A percentile compares a stretch with the other conserved stretches of the same genome.
Conservation (phyloP, 2,888 invertebrate genomes). For the Homarus gammarus region DNA sequence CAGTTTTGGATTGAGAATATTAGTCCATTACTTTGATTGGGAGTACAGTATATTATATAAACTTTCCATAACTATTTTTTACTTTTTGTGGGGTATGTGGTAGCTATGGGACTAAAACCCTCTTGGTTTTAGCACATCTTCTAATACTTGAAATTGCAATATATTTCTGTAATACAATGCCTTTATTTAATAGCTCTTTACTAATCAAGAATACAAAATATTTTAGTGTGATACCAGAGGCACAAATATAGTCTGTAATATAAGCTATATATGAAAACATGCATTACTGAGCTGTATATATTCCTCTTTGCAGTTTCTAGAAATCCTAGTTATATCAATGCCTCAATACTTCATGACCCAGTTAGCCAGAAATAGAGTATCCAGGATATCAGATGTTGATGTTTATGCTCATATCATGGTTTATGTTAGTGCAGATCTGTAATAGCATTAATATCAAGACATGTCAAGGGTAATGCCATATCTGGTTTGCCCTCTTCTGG, state of each 20-base stretch:
- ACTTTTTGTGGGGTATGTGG: background rate
- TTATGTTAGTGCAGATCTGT: background rate
- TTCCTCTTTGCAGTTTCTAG: background rate
- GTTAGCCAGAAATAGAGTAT: background rate
- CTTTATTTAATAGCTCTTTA: background rate
- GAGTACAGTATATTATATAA: background rate
- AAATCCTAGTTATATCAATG: constrained; percentile 30
- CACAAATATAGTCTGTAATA: constrained; percentile 18
- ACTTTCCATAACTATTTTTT: background rate
- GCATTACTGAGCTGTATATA: constrained; percentile 21
- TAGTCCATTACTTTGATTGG: background rate
- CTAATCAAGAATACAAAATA: constrained; percentile 9
- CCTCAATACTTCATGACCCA: background rate
- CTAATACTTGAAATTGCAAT: background rate
- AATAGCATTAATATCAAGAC: background rate
- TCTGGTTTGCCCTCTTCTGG: background rate
- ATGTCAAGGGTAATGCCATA: background rate
- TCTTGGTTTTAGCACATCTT: background rate
- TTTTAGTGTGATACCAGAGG: constrained; percentile 1
- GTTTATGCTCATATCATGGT: background rate
- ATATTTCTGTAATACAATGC: background rate
- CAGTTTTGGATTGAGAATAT: constrained; percentile 4
- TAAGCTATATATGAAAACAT: background rate
- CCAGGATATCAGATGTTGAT: background rate
- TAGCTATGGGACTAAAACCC: background rate